phyloP scores from a whole-genome alignment of 2,113 vertebrate genomes.

The Castor canadensis region DNA sequence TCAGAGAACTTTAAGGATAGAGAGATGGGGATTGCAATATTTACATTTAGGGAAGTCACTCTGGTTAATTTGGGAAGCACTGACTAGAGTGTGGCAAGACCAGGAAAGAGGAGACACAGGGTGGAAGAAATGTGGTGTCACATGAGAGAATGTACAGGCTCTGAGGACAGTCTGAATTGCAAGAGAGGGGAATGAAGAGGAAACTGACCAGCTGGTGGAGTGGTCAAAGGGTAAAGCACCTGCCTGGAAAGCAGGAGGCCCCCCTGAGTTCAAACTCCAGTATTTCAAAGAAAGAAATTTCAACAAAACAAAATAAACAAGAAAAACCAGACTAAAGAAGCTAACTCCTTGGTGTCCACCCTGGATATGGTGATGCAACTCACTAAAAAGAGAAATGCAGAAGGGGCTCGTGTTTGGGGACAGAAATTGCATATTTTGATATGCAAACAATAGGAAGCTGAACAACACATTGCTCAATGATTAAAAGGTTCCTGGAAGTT shows the following conservation, averaged over 20 bases:
- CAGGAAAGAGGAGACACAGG: no score
- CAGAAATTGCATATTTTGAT: background rate
- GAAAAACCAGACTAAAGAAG: no score
- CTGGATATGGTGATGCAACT: background rate
- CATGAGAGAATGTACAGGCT: background rate
- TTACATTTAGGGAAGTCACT: background rate
- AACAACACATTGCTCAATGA: no score
- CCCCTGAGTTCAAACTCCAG: no score
- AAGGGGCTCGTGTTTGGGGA: background rate
- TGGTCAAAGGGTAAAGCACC: no score
- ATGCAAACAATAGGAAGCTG: no score
- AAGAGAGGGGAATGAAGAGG: background rate
- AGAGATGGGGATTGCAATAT: background rate
- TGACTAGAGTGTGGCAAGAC: no score
- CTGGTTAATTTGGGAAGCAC: background rate
- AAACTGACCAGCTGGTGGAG: no score
- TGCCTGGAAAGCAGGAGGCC: no score
- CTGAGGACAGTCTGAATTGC: background rate
- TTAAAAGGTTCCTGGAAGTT: no score
- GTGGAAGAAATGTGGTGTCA: background rate
- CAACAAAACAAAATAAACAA: no score
- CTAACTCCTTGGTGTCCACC: background rate
- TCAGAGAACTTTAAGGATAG: background rate
- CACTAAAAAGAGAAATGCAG: background rate
- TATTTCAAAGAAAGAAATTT: no score